Conservation (phyloP, 23 tunicate species). For the Ascidia mentula region DNA sequence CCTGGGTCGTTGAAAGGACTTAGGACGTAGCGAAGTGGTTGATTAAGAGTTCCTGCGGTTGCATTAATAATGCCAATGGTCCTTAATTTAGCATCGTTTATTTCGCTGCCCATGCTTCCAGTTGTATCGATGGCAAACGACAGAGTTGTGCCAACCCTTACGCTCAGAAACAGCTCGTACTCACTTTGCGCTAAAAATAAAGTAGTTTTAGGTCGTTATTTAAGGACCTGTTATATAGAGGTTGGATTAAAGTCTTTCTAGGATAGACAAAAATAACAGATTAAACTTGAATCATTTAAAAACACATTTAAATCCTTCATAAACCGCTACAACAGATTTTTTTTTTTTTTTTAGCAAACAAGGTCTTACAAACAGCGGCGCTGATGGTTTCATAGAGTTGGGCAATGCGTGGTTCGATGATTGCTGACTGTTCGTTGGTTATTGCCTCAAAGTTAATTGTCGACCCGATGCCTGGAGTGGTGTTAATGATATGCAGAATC, state of each 20-base stretch:
- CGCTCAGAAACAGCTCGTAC: slow-evolving; percentile 22
- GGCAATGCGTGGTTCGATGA: background rate
- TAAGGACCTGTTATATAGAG: too few relatives aligned
- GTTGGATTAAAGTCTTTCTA: too few relatives aligned
- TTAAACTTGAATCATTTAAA: too few relatives aligned
- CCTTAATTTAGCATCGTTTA: slow-evolving; percentile 51
- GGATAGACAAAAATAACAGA: too few relatives aligned
- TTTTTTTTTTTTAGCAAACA: too few relatives aligned
- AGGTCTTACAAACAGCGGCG: slow-evolving; percentile 9
- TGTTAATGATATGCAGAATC: slow-evolving; percentile 13
- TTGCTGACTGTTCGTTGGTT: background rate
- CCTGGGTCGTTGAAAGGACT: slow-evolving; percentile 84
- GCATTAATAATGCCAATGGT: slow-evolving; percentile 36
- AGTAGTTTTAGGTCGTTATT: too few relatives aligned
- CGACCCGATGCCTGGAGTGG: background rate
- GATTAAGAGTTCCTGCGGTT: slow-evolving; percentile 47
- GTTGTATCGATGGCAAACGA: slow-evolving; percentile 83
- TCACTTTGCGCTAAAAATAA: background rate
- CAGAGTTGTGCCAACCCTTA: slow-evolving; percentile 54
- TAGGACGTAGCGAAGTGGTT: slow-evolving; percentile 58
- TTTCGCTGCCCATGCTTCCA: slow-evolving; percentile 82
- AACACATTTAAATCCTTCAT: too few relatives aligned
- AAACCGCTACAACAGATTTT: too few relatives aligned
- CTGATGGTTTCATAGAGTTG: slow-evolving; percentile 4
- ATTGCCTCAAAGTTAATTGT: background rate